Base-by-base conservation (phyloP, 2,888 invertebrate genomes). In the Mythimna lalbum region DNA sequence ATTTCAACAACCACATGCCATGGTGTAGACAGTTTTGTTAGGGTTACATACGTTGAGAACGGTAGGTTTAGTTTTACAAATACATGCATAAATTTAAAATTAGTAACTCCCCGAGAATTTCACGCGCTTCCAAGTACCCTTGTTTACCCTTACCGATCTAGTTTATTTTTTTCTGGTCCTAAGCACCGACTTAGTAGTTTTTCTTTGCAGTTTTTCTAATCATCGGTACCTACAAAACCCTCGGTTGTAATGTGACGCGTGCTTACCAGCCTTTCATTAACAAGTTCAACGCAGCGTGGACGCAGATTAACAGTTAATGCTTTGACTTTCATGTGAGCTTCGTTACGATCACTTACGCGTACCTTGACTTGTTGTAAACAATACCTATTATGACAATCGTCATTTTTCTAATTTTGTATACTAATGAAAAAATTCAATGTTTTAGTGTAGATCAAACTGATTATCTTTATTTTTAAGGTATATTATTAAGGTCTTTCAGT, bases 231-330 rank as follows among this genome's bases (percentile, higher is more conserved):
- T 77, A 65, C 23, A 21, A 56, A 81, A 64, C 69, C 68, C 66
- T 63, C 17, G 9, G 14, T n/a, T 3, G 36, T 23, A 59, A 14
- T 56, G 14, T 47, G 52, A 70, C 56, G 63, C 61, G 33, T 31
- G 36, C 66, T 67, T 68, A 50, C 43, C 49, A 27, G 47, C 69
- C 36, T 62, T 57, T 74, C 43, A 77, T 83, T 80, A 73, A 23
- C 66, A 76, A 64, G 76, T 69, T 59, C 70, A 81, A 36, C 68
- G 68, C 76, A 82, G 69, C 81, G 70, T 81, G 63, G 67, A 80
- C 57, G 49, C 39, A 64, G 68, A 70, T 67, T 63, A 56, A 43
- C 67, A 21, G 68, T 17, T 33, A 31, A 27, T 62, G 66, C 52
- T 50, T 63, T 64, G 33, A 76, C 81, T 81, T 81, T 76, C 61